A percentile compares a stretch with the other conserved stretches of the same genome.
Evolutionary conservation across 2,888 invertebrate genomes (phyloP).

Genomic region (Malthinus seriepunctatus): DNA sequence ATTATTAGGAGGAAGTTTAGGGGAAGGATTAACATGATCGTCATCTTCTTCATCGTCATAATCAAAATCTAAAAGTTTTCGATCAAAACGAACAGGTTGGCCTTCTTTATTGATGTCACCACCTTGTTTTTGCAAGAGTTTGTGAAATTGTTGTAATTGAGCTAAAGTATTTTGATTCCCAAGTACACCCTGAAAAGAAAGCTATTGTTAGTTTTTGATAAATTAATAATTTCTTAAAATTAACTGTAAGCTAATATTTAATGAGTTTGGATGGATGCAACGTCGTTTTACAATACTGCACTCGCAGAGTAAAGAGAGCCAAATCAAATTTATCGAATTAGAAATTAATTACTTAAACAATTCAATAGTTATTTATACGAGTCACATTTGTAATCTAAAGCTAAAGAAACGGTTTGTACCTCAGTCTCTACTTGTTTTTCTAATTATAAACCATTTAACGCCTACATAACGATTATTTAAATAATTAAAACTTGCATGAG

Average conservation of each 20-base stretch:
- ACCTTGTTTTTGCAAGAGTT: constrained; percentile 55
- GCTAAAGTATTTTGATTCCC: constrained; percentile 54
- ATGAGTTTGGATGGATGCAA: too few relatives aligned
- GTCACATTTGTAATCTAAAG: too few relatives aligned
- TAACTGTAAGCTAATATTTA: background rate
- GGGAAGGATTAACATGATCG: constrained; percentile 56
- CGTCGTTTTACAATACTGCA: background rate
- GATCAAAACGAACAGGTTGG: constrained; percentile 72
- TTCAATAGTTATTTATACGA: too few relatives aligned
- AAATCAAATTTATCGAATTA: too few relatives aligned
- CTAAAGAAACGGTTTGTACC: too few relatives aligned
- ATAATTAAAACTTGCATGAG: too few relatives aligned
- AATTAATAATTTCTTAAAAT: constrained; percentile 30
- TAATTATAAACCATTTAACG: too few relatives aligned
- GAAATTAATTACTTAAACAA: too few relatives aligned
- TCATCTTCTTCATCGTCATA: constrained; percentile 93
- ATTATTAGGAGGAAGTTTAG: constrained; percentile 44
- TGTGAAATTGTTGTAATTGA: constrained; percentile 67
- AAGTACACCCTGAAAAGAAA: constrained; percentile 26
- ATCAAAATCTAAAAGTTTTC: constrained; percentile 86
- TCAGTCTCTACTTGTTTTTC: too few relatives aligned
- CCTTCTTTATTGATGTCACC: constrained; percentile 48
- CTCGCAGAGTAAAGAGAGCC: background rate
- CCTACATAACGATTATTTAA: too few relatives aligned
- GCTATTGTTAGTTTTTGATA: constrained; percentile 29